Conservation (phyloP, 2,797 vertebrate species). For the Lithobates pipiens region DNA sequence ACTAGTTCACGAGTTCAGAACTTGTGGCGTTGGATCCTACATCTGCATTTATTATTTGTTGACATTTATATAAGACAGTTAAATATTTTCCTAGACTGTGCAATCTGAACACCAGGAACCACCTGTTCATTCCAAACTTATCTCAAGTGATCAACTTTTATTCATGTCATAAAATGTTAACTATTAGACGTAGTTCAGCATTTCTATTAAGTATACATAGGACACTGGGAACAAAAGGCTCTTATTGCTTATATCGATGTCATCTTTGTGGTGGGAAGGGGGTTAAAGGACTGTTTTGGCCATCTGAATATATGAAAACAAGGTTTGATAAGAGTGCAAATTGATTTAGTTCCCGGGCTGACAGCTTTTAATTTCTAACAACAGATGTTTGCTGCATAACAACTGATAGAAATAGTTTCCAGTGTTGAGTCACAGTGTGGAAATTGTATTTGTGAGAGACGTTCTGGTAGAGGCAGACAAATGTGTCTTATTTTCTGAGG, state of each 20-base stretch:
- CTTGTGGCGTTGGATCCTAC: conserved; percentile 52
- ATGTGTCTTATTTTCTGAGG: conserved; percentile 3
- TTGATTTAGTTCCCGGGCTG: conserved; percentile 16
- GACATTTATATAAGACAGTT: conserved; percentile 67
- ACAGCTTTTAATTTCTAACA: conserved; percentile 19
- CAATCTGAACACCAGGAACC: conserved; percentile 59
- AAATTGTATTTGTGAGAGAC: neutral
- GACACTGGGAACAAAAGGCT: neutral
- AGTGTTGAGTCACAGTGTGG: neutral
- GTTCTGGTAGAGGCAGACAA: conserved; percentile 46
- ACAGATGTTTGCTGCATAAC: conserved; percentile 36
- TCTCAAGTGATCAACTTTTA: conserved; percentile 68
- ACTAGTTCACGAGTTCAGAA: neutral
- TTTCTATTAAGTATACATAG: neutral
- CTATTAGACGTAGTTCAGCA: conserved; percentile 48
- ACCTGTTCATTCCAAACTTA: conserved; percentile 68
- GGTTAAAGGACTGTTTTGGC: neutral
- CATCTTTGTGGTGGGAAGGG: neutral
- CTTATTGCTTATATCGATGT: neutral
- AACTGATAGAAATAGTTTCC: conserved; percentile 42
- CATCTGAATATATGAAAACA: conserved; percentile 15
- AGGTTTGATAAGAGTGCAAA: conserved; percentile 23
- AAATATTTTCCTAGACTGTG: conserved; percentile 65
- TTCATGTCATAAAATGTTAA: conserved; percentile 65
- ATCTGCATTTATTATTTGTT: conserved; percentile 64